Evolutionary conservation across 1,140 invertebrate genomes (phyloP), one percentile per base, ranked within the genome.

Genomic region (Tetramorium simillimum): DNA sequence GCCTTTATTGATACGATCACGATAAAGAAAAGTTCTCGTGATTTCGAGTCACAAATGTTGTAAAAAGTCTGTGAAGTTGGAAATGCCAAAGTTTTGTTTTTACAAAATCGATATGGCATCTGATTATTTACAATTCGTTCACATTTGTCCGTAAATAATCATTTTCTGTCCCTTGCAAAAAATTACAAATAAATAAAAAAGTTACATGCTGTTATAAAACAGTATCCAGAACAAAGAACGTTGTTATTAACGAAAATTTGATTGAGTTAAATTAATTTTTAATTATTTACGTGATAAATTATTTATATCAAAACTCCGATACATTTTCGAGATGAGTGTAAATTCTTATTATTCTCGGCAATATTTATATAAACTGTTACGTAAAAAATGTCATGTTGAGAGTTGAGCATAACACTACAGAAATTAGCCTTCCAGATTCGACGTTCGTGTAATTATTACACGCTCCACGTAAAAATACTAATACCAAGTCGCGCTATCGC

Each of bases 1-100:
- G 2, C 51, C 49, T 2, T 72, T 60, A 82, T 73, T 82, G 53
- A 75, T 73, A 73, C 67, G 67, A 82, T 58, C 53, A 16, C 1
- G 40, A 5, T 6, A 24, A 28, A 49, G n/a, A 46, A n/a, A 37
- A 43, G 37, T 6, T 46, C n/a, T 49, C 37, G 12, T 56, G 33
- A 78, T 80, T 80, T 67, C 40, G 24, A 51, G 7, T 65, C 9
- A 67, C 1, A 14, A 69, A 46, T 46, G 12, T 46, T 46, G 12
- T 46, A 46, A 69, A 80, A 40, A 33, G 33, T 33, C 33, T 33
- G 33, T 33, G 3, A 33, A 33, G 33, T 33, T 33, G 33, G 3
- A 33, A 33, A 33, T 33, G 3, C 33, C 33, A 33, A 33, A 33
- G 33, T 33, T 3, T 33, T 33, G 43, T 46, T 46, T 12, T 46